Conservation (phyloP, 2,113 vertebrate species). For the Tautogolabrus adspersus region DNA sequence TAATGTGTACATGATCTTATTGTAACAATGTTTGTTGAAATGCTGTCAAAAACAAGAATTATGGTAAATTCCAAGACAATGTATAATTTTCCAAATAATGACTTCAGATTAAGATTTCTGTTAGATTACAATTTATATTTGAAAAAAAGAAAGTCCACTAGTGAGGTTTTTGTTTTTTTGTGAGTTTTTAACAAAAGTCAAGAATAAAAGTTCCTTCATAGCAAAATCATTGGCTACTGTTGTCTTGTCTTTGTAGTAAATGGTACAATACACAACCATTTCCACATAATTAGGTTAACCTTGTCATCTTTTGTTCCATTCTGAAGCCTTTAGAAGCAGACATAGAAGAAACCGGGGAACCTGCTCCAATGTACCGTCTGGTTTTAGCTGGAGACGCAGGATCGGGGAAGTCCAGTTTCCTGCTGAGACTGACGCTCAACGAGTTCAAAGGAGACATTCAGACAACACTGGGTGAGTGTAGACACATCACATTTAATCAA, state of each 20-base stretch:
- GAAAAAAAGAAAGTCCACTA: too few species aligned
- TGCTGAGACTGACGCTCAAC: constrained; percentile 79
- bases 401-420: constrained; percentile 85
- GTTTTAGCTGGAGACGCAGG: constrained; percentile 83
- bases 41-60: too few species aligned
- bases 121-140: too few species aligned
- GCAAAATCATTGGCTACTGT: not conserved
- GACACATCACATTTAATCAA: not conserved
- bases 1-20: too few species aligned
- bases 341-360: not conserved
- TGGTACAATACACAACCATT: too few species aligned
- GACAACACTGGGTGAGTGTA: constrained; percentile 78
- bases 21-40: too few species aligned
- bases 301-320: not conserved
- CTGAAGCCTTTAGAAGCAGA: constrained; percentile 48
- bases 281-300: not conserved
- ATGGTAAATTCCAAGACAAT: too few species aligned
- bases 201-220: not conserved
- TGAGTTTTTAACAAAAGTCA: too few species aligned
- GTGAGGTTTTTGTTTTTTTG: too few species aligned
- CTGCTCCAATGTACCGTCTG: constrained; percentile 74
- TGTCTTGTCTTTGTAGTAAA: not conserved
- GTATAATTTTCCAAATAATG: too few species aligned
- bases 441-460: constrained; percentile 81
- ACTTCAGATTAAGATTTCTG: too few species aligned